Conservation (phyloP, 2,113 vertebrate genomes). For the Rafetus swinhoei region DNA sequence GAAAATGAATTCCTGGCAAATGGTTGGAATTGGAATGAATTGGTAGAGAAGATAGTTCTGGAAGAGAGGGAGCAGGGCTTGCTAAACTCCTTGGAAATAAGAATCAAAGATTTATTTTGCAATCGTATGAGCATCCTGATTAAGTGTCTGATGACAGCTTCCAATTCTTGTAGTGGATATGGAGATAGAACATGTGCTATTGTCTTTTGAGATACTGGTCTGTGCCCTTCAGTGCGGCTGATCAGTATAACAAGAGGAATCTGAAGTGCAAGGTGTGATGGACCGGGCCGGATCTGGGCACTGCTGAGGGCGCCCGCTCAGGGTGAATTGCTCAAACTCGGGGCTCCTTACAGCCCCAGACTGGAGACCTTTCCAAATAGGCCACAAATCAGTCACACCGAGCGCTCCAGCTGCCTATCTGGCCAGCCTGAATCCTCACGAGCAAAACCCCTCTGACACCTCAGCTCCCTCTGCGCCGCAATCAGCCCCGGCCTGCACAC, state of each 20-base stretch:
- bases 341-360: too few relatives aligned
- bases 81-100: background rate
- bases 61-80: background rate
- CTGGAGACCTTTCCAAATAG: too few relatives aligned
- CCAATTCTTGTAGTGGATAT: background rate
- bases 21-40: background rate
- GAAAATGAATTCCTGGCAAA: conserved; percentile 31
- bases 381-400: too few relatives aligned
- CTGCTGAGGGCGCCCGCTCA: too few relatives aligned
- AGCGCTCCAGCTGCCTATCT: too few relatives aligned
- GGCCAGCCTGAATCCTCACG: too few relatives aligned
- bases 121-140: background rate
- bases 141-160: background rate
- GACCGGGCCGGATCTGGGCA: too few relatives aligned
- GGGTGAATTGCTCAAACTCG: too few relatives aligned
- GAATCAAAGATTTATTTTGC: background rate
- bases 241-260: background rate
- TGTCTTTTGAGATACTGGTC: background rate
- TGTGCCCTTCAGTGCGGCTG: background rate
- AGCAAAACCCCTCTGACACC: too few relatives aligned
- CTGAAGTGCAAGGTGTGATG: background rate
- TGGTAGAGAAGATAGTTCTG: conserved; percentile 18
- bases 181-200: background rate
- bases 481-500: too few relatives aligned
- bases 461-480: too few relatives aligned